Percentiles rank a stretch among this genome's conserved stretches.
Evolutionary conservation across 2,113 vertebrate genomes (phyloP).

Genomic region (Gallinago undulata): DNA sequence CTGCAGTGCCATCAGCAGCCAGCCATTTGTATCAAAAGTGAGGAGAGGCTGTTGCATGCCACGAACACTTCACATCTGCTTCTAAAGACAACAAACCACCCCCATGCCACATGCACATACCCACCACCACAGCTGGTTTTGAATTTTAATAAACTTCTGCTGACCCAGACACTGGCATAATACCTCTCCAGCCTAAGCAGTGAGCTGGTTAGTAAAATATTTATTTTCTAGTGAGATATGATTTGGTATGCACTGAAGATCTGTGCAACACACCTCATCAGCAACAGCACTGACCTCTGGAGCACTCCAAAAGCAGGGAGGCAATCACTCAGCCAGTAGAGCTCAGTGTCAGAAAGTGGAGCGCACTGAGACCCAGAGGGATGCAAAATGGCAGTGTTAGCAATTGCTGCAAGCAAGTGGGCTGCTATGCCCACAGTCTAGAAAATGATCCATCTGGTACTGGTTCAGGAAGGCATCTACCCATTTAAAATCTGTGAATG

Average conservation of each 20-base stretch:
- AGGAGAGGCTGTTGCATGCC: background rate
- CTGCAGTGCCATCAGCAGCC: background rate
- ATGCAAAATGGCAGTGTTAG: background rate
- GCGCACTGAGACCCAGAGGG: background rate
- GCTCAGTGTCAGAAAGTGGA: background rate
- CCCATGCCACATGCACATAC: rapidly evolving
- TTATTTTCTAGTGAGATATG: background rate
- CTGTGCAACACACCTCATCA: background rate
- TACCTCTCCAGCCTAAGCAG: background rate
- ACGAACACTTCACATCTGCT: background rate
- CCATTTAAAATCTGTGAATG: background rate
- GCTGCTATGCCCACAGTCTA: background rate
- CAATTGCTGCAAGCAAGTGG: background rate
- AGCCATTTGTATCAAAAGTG: background rate
- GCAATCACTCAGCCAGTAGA: background rate
- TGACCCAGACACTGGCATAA: background rate
- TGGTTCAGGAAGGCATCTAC: background rate
- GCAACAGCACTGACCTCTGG: background rate
- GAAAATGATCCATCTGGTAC: background rate
- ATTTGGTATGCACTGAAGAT: background rate
- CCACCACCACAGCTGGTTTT: background rate
- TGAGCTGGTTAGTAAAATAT: background rate
- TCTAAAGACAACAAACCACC: background rate
- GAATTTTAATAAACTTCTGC: background rate
- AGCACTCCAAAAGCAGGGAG: background rate